Base-by-base conservation (phyloP, 2,113 vertebrate species). In the Eudyptes chrysolophus region DNA sequence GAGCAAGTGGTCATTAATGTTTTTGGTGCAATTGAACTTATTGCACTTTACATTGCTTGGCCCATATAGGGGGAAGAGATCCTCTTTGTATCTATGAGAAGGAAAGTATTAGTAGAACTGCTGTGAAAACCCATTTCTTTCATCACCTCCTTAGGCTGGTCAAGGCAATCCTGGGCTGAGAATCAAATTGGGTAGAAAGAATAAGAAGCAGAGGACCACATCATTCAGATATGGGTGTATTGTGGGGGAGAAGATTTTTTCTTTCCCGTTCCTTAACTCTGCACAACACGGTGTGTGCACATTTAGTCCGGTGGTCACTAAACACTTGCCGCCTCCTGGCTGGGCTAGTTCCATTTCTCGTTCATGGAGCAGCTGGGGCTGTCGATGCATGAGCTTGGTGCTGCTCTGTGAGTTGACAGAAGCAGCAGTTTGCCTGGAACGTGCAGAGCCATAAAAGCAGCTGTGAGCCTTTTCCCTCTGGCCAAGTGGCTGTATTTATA, bases 281-380 rank as follows among this genome's bases (percentile, higher is more conserved):
- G 16, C 16, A 44, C n/a, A 52, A 14, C 0, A 0, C 5, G 1
- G 4, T n/a, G 29, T 21, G 12, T 51, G 38, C 14, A 16, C 0
- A 3, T 65, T 78, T 66, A 74, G 36, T 54, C 49, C 74, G 51
- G 57, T 13, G 30, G 3, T 71, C 66, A 66, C 40, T 64, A 61
- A 88, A 58, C 0, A 1, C 12, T 78, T 66, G 18, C 9, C 3
- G 3, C 27, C 44, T 78, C 30, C 51, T 69, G 58, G 10, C 24
- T 79, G 29, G 20, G 34, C 11, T 54, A 24, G 19, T 4, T 9
- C 9, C 24, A 17, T 44, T 58, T 32, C 32, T 78, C 27, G 7
- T 38, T 76, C 42, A 69, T 1, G 3, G 25, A 68, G 49, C 69
- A 93, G n/a, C 62, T 84, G 83, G 46, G 14, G 7, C 48, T 24